These are phyloP conservation scores for Dinocampus coccinellae DNA, from an alignment of 2,888 invertebrate species.

Conservation along the genomic window DNA sequence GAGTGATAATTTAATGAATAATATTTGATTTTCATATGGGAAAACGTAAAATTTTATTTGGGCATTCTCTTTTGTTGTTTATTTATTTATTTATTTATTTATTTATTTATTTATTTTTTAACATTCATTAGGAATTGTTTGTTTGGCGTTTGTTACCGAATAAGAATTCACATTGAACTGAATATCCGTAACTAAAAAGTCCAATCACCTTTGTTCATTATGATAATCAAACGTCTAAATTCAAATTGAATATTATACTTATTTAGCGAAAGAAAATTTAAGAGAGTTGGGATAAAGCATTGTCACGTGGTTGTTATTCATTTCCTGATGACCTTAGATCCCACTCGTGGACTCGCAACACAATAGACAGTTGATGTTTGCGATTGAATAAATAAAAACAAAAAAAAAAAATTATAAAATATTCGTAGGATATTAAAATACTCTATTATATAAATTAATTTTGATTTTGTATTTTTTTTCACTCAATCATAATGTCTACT, in stretches of 20 bases:
- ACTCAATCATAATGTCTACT: too few species aligned
- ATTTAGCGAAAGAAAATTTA: neutral
- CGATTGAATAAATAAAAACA: neutral
- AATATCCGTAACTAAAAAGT: neutral
- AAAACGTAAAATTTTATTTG: too few species aligned
- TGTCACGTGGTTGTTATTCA: constrained; percentile 12
- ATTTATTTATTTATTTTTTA: neutral
- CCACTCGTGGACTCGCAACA: constrained; percentile 8
- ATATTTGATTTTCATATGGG: too few species aligned
- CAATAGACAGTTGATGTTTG: neutral
- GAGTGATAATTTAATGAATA: too few species aligned
- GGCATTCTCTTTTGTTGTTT: neutral
- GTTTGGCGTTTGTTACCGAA: neutral
- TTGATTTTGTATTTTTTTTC: neutral
- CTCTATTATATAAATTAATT: neutral
- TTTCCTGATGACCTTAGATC: constrained; percentile 25
- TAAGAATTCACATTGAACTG: neutral
- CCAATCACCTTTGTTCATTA: constrained; percentile 4
- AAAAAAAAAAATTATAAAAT: neutral
- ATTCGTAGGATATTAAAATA: neutral
- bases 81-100: neutral
- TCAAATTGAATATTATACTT: neutral
- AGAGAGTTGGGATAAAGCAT: neutral
- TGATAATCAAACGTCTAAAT: constrained; percentile 18
- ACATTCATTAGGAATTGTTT: neutral